These are phyloP conservation scores for Polypedilum vanderplanki DNA, from an alignment of 1,140 invertebrate genomes.

Conservation along the genomic window DNA sequence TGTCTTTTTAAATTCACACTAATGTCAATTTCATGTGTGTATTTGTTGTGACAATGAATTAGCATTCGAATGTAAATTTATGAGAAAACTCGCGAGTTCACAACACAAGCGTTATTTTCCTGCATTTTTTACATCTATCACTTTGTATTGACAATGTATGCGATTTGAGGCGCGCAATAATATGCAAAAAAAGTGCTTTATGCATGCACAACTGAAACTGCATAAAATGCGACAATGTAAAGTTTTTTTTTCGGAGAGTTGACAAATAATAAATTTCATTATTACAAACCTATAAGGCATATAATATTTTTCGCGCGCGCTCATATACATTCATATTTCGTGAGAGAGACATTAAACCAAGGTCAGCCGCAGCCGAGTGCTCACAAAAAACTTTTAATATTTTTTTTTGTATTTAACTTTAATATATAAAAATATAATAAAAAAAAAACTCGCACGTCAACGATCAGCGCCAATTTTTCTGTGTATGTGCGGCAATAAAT, in stretches of 20 bases:
- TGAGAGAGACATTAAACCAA: slow-evolving; percentile 27
- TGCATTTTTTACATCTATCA: not conserved
- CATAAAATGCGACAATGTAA: too few relatives aligned
- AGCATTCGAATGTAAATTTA: slow-evolving; percentile 25
- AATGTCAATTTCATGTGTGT: not conserved
- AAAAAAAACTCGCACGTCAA: slow-evolving; percentile 19
- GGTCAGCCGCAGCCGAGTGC: not conserved
- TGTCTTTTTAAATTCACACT: not conserved
- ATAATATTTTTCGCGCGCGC: not conserved
- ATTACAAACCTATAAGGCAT: too few relatives aligned
- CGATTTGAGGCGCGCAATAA: too few relatives aligned
- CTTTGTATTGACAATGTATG: too few relatives aligned
- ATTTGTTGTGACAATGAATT: slow-evolving; percentile 11
- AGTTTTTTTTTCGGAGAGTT: too few relatives aligned
- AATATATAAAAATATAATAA: not conserved
- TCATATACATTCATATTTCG: not conserved
- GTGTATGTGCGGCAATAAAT: not conserved
- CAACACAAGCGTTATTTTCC: not conserved
- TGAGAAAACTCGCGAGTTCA: not conserved
- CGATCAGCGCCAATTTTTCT: not conserved
- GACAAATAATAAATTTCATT: too few relatives aligned
- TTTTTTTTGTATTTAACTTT: not conserved
- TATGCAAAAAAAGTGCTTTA: too few relatives aligned
- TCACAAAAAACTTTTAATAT: slow-evolving; percentile 20
- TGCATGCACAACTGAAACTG: too few relatives aligned